A percentile compares a stretch with the other conserved stretches of the same genome.
Evolutionary conservation across 2,797 vertebrate genomes (phyloP).

Genomic region (Okamejei kenojei): DNA sequence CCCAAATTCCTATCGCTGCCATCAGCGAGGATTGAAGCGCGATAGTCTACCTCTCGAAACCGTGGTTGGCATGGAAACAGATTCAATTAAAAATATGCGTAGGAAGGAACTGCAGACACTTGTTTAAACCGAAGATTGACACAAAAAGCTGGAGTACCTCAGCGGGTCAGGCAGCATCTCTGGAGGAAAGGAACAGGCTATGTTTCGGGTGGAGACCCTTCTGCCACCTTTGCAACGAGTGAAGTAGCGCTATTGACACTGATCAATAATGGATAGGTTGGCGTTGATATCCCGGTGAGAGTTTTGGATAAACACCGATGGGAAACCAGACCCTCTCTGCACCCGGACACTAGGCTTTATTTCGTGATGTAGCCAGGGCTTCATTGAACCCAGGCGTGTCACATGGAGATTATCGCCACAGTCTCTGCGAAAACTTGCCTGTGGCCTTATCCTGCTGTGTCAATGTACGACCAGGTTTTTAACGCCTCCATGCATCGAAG

Average conservation of each 20-base stretch:
- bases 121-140: no score
- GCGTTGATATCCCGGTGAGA: not conserved
- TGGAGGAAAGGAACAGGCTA: no score
- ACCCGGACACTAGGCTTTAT: not conserved
- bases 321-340: not conserved
- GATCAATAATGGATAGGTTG: not conserved
- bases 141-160: no score
- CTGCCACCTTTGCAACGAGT: not conserved
- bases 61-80: not conserved
- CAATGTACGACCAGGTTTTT: constrained; percentile 11
- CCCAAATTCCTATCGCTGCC: not conserved
- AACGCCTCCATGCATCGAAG: not conserved
- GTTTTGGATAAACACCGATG: not conserved
- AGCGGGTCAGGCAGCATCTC: no score
- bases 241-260: not conserved
- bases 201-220: no score
- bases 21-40: not conserved
- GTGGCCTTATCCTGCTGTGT: constrained; percentile 31
- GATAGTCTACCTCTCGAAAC: not conserved
- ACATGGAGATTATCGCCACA: not conserved
- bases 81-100: not conserved
- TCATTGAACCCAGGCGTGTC: not conserved
- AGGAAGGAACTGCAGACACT: no score
- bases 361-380: not conserved
- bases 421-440: not conserved